Base-by-base conservation (phyloP, 2,888 invertebrate genomes). In the Xestia ashworthii region DNA sequence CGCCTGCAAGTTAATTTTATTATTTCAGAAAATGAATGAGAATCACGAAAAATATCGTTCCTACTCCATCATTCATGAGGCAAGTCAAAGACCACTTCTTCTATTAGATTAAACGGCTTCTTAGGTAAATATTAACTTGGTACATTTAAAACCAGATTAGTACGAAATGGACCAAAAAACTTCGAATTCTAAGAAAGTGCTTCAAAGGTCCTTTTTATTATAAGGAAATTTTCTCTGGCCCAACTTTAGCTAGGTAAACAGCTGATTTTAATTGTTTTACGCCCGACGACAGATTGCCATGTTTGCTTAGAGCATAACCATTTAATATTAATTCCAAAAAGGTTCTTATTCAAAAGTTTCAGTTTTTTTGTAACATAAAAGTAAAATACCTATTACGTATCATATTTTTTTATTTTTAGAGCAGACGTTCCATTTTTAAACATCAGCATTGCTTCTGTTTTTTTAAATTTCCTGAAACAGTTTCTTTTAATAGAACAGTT, bases 231-330 rank as follows among this genome's bases (percentile, higher is more conserved):
- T 53, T 22, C 22, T 46, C 4, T 32, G 25, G 16, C 8, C 9
- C 4, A 19, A 19, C 19, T 3, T 50, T 50, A 19, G 50, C 50
- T 50, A 50, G 19, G 19, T 19, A 19, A 12, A 48, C 19, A 50
- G 19, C 50, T 8, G 50, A 44, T 32, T 60, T 16, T 41, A 38
- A 66, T 46, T 19, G 8, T 48, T 64, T 55, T 19, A 46, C 14
- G 22, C 19, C 3, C 5, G 22, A 5, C 5, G 44, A 58, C 4
- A 32, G 8, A n/a, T n/a, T 65, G 9, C 1, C 53, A 53, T 38
- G 41, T 80, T 80, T 71, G 32, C 44, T 71, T 53, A 53, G 81
- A 16, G 22, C 14, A 38, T 41, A 46, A n/a, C 16, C 32, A 25
- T 71, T 71, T 50, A 32, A 58, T 74, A 32, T 48, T 41, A 19